Evolutionary conservation across 2,113 vertebrate genomes (phyloP).

Genomic region (Casuarius casuarius): DNA sequence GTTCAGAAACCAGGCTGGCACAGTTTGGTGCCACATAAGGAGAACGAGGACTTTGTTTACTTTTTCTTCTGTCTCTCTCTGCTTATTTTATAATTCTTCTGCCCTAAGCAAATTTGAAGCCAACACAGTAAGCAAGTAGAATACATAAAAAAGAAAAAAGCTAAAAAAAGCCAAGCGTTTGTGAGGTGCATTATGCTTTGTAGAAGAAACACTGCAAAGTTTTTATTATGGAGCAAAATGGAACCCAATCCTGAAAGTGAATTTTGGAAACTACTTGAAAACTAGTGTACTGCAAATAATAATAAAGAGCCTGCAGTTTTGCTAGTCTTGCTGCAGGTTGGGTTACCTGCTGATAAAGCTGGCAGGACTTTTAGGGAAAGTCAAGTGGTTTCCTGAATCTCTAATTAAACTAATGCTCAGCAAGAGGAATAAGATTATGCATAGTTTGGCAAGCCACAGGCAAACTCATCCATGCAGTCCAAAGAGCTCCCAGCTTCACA

Average conservation of each 20-base stretch:
- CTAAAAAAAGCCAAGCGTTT: not conserved
- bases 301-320: not conserved
- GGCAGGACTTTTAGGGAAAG: not conserved
- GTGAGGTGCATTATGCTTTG: not conserved
- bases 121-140: not conserved
- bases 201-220: not conserved
- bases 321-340: not conserved
- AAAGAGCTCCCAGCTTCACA: conserved; percentile 11
- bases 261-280: not conserved
- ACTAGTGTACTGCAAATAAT: not conserved
- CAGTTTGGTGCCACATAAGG: not conserved
- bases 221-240: not conserved
- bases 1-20: conserved; percentile 31
- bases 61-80: not conserved
- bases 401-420: not conserved
- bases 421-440: not conserved
- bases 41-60: conserved; percentile 24
- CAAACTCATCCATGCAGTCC: not conserved
- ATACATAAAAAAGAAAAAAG: not conserved
- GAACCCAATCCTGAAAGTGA: not conserved
- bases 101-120: not conserved
- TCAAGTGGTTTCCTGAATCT: not conserved
- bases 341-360: not conserved
- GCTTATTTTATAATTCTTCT: conserved; percentile 27
- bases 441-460: not conserved